Percentiles rank a stretch among this genome's conserved stretches.
Conservation (phyloP, 2,888 invertebrate genomes). For the Andricus quercusramuli region DNA sequence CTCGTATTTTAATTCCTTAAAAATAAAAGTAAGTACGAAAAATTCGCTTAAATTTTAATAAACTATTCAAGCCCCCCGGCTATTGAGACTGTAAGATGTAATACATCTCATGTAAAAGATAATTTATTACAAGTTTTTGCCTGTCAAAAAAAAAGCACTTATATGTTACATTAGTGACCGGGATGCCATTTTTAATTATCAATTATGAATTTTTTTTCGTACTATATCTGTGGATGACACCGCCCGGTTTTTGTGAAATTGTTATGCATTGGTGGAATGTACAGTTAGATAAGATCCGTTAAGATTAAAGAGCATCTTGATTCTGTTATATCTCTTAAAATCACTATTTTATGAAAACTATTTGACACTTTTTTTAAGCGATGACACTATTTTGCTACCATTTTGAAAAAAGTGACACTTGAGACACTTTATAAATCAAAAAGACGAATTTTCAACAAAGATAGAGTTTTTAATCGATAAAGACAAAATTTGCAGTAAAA, state of each 20-base stretch:
- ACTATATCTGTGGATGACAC: too few relatives aligned
- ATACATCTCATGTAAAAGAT: too few relatives aligned
- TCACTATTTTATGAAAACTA: too few relatives aligned
- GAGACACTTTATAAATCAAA: too few relatives aligned
- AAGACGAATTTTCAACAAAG: too few relatives aligned
- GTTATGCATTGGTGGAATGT: neutral
- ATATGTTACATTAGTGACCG: neutral
- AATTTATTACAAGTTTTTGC: too few relatives aligned
- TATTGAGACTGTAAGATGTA: neutral
- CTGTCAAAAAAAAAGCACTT: too few relatives aligned
- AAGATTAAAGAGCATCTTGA: neutral
- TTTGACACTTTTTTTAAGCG: too few relatives aligned
- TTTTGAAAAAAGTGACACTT: too few relatives aligned
- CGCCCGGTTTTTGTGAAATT: neutral
- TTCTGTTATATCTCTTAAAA: neutral
- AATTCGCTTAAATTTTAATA: neutral
- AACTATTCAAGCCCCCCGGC: neutral
- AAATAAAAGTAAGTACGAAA: slow-evolving; percentile 5
- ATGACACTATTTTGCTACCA: too few relatives aligned
- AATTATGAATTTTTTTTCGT: neutral
- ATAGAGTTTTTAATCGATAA: too few relatives aligned
- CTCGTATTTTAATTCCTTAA: neutral
- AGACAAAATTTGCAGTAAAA: too few relatives aligned
- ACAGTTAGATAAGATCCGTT: neutral
- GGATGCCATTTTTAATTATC: neutral